phyloP scores from a whole-genome alignment of 2,113 vertebrate species.

The Phalacrocorax pelagicus region DNA sequence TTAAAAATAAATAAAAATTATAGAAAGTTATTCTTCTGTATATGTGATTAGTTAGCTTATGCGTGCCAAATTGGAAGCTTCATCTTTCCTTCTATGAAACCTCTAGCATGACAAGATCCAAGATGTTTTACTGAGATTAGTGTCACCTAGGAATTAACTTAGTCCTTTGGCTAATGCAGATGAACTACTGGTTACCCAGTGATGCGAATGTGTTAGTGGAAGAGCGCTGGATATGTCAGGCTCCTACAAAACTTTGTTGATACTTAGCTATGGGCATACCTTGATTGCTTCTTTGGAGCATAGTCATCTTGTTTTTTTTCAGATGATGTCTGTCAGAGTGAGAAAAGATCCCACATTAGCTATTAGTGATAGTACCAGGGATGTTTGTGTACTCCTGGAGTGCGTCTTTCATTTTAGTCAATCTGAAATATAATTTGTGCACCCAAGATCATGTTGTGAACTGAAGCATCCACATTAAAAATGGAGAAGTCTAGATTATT shows the following conservation, averaged over 20 bases:
- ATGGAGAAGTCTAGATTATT: not conserved
- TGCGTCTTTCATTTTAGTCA: not conserved
- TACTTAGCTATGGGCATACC: not conserved
- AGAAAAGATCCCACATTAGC: not conserved
- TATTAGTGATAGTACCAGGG: not conserved
- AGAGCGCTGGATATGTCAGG: not conserved
- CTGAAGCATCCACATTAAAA: not conserved
- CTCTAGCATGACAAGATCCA: not conserved
- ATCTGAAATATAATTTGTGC: not conserved
- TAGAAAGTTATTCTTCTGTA: not conserved
- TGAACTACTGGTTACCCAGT: not conserved
- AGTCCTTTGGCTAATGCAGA: not conserved
- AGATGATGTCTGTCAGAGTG: not conserved
- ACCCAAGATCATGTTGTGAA: not conserved
- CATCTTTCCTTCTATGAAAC: not conserved
- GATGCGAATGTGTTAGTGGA: not conserved
- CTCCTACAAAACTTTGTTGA: not conserved
- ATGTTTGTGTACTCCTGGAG: not conserved
- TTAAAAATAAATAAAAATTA: not conserved
- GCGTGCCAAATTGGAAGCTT: not conserved
- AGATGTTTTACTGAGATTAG: not conserved
- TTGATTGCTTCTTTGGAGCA: not conserved
- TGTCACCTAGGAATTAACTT: not conserved
- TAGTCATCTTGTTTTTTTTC: not conserved
- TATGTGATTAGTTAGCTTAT: not conserved